Conservation (phyloP, 2,797 vertebrate species). For the Rhynchotus rufescens region DNA sequence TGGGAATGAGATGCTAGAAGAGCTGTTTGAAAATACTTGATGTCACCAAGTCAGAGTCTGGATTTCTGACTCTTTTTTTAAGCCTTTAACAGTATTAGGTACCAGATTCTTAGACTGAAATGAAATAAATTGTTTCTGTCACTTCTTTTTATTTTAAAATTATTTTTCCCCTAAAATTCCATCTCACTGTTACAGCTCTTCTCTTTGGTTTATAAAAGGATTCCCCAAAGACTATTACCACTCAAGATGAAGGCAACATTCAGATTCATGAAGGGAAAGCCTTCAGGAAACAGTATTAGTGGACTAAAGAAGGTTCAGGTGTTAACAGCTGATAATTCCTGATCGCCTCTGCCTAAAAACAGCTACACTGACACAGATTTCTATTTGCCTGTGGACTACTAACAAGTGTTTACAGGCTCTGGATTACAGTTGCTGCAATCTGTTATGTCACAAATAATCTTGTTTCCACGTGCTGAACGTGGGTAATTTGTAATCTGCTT, state of each 20-base stretch:
- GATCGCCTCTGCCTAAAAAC: constrained; percentile 21
- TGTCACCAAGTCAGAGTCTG: neutral
- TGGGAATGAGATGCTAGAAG: neutral
- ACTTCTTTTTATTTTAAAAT: neutral
- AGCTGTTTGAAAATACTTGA: neutral
- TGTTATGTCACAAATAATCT: constrained; percentile 60
- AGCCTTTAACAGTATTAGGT: neutral
- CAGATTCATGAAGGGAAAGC: constrained; percentile 2
- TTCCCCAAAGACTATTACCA: neutral
- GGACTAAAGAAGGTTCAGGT: neutral
- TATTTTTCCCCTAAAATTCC: neutral
- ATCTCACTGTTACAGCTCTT: neutral
- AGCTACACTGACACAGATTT: constrained; percentile 32
- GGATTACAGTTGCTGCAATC: constrained; percentile 54
- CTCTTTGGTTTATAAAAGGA: neutral
- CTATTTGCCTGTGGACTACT: neutral
- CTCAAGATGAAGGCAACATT: neutral
- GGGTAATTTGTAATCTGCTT: constrained; percentile 45
- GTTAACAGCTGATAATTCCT: neutral
- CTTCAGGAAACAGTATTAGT: constrained; percentile 1
- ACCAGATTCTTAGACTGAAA: neutral
- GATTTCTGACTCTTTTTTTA: neutral
- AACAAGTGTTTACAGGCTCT: constrained; percentile 38
- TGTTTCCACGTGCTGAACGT: constrained; percentile 15
- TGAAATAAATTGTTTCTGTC: neutral